Evolutionary conservation across 2,888 invertebrate genomes (phyloP).

Genomic region (Mesopsocus fuscifrons): DNA sequence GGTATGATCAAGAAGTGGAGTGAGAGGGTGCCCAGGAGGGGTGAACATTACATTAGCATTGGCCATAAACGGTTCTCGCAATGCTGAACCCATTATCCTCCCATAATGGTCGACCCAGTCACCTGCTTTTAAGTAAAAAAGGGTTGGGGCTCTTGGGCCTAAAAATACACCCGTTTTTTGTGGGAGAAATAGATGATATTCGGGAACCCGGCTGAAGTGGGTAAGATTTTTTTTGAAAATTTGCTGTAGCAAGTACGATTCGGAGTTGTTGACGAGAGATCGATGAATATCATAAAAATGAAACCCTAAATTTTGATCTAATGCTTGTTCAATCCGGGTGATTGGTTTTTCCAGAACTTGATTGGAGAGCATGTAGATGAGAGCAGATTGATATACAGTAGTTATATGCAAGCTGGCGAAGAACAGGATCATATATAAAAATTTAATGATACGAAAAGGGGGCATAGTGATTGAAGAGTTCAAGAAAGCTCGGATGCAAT

Average conservation of each 20-base stretch:
- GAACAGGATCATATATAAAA: neutral
- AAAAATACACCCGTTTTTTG: neutral
- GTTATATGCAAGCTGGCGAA: neutral
- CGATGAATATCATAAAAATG: neutral
- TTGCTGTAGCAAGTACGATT: neutral
- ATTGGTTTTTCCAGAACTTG: neutral
- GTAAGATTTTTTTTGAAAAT: neutral
- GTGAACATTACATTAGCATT: neutral
- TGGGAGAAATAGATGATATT: neutral
- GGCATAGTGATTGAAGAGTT: neutral
- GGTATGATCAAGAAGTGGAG: neutral
- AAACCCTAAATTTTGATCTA: neutral
- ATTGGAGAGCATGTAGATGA: neutral
- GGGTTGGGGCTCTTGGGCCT: neutral
- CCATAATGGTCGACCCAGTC: neutral
- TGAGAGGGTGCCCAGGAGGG: neutral
- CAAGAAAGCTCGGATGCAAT: neutral
- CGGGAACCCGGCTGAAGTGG: neutral
- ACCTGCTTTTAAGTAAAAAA: no score
- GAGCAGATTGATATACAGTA: neutral
- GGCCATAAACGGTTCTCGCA: neutral
- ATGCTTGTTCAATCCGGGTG: neutral
- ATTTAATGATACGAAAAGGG: neutral
- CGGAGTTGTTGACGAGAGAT: neutral
- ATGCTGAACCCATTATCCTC: neutral